phyloP scores from a whole-genome alignment of 2,113 vertebrate species.

The Phodopus roborovskii region DNA sequence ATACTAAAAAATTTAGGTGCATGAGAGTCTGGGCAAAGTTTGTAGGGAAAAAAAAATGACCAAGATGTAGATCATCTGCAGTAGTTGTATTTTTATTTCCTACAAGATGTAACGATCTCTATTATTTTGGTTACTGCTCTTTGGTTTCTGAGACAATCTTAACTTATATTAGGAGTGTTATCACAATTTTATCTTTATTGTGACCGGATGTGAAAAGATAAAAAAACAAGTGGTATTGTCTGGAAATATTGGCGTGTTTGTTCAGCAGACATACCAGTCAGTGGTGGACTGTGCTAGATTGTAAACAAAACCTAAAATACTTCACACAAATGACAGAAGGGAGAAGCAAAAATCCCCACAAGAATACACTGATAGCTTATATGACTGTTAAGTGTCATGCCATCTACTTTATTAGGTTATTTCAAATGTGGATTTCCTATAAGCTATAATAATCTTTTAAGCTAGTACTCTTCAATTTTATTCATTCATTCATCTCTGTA shows the following conservation, averaged over 20 bases:
- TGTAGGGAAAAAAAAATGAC: neutral
- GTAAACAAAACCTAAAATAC: constrained; percentile 6
- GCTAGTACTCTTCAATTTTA: constrained; percentile 15
- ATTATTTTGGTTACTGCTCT: constrained; percentile 37
- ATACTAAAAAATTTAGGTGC: neutral
- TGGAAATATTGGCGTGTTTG: constrained; percentile 29
- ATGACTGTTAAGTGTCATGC: neutral
- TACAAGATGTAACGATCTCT: neutral
- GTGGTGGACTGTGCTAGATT: constrained; percentile 9
- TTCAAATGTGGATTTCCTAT: constrained; percentile 23
- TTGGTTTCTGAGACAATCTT: constrained; percentile 58
- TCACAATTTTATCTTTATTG: constrained; percentile 48
- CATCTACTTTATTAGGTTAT: constrained; percentile 3
- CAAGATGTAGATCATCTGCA: neutral
- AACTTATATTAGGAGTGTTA: constrained; percentile 46
- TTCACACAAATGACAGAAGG: constrained; percentile 43
- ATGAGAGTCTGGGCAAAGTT: neutral
- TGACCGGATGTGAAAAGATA: constrained; percentile 49
- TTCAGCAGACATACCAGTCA: constrained; percentile 56
- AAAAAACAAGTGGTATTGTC: constrained; percentile 47
- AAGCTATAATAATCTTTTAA: constrained; percentile 13
- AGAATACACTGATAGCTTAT: constrained; percentile 8
- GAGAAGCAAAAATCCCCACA: constrained; percentile 7
- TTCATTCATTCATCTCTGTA: neutral
- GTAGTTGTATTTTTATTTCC: neutral